These are phyloP conservation scores for Smutsia temminckii DNA, from an alignment of 2,797 vertebrate species.

Conservation along the genomic window DNA sequence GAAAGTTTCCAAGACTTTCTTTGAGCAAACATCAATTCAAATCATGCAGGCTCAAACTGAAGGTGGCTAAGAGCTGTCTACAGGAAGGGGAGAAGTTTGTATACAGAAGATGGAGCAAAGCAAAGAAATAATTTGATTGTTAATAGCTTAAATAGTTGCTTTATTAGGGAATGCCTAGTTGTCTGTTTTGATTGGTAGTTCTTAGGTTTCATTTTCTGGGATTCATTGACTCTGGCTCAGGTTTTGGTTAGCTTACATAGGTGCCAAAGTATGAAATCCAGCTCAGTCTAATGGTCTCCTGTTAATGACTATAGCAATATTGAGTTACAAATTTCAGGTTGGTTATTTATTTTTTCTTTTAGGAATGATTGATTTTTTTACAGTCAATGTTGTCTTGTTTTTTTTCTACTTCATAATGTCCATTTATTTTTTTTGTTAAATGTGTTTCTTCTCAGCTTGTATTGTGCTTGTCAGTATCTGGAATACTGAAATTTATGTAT, in stretches of 20 bases:
- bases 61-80: too few relatives aligned
- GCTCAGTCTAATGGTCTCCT: background rate
- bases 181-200: background rate
- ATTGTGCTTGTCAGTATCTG: background rate
- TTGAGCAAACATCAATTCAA: background rate
- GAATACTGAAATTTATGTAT: background rate
- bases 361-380: background rate
- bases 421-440: background rate
- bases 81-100: background rate
- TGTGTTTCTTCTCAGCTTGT: background rate
- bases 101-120: background rate
- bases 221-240: background rate
- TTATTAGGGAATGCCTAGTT: background rate
- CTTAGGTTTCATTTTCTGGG: background rate
- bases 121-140: too few relatives aligned
- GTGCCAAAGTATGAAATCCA: background rate
- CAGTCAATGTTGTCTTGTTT: background rate
- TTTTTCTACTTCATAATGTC: background rate
- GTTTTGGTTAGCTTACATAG: background rate
- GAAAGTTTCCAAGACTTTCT: background rate
- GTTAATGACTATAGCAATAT: background rate
- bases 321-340: background rate
- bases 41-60: background rate
- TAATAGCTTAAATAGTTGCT: background rate
- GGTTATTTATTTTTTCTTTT: fast-evolving